A percentile compares a stretch with the other conserved stretches of the same genome.
phyloP scores from a whole-genome alignment of 2,888 invertebrate genomes.

The Eilema caniola region DNA sequence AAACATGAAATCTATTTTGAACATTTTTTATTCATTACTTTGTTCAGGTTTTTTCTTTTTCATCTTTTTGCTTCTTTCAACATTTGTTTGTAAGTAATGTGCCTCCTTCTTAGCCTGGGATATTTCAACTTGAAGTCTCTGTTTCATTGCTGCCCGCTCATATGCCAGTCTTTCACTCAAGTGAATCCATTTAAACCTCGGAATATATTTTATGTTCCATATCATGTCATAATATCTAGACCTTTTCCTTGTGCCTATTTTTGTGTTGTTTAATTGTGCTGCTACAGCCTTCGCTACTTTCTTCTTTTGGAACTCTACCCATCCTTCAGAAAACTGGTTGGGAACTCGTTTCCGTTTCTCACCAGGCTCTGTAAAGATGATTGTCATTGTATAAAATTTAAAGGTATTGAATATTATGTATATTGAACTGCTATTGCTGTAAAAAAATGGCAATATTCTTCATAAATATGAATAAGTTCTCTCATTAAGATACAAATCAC shows the following conservation, averaged over 20 bases:
- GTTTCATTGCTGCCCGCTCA: constrained; percentile 95
- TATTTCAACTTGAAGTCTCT: constrained; percentile 94
- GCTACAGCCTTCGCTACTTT: constrained; percentile 96
- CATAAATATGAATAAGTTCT: too few species aligned
- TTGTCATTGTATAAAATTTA: neutral
- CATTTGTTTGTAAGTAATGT: constrained; percentile 93
- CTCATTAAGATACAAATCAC: too few species aligned
- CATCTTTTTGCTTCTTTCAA: constrained; percentile 92
- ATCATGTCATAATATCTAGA: constrained; percentile 95
- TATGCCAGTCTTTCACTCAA: constrained; percentile 97
- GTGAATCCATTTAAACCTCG: constrained; percentile 98
- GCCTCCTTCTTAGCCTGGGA: constrained; percentile 97
- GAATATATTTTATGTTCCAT: constrained; percentile 99
- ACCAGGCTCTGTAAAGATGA: constrained; percentile 72
- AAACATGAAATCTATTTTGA: neutral
- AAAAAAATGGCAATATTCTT: too few species aligned
- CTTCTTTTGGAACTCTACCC: constrained; percentile 97
- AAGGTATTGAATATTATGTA: too few species aligned
- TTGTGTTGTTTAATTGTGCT: constrained; percentile 92
- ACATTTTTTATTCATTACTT: constrained; percentile 37
- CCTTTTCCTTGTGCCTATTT: constrained; percentile 94
- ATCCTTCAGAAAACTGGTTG: constrained; percentile 95
- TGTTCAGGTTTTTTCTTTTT: constrained; percentile 77
- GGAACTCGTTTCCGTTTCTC: constrained; percentile 86
- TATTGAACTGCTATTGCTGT: too few species aligned